Evolutionary conservation across 1,140 invertebrate genomes (phyloP), one percentile per base, ranked within the genome.

Genomic region (Pseudomyrmex flavicornis): DNA sequence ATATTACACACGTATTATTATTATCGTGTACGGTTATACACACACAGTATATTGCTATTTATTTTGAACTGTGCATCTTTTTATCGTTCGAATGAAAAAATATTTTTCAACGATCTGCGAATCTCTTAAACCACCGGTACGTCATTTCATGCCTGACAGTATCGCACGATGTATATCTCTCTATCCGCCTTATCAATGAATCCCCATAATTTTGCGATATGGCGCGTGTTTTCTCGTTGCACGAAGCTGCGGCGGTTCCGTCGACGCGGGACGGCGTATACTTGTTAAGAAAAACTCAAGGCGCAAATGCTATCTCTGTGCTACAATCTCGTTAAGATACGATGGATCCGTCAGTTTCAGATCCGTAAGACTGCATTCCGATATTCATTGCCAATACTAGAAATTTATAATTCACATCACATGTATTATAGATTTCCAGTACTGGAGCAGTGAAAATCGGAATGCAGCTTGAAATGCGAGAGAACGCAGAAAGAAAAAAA

Each of bases 211-310:
- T 22, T 17, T 22, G 13, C 5, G 72, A 74, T 75, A 65, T 17
- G 58, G 35, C 17, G 72, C 56, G 44, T 54, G 17, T 74, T 74
- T 22, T 61, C 20, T 22, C 48, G 62, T 7, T 10, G 12, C 48
- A 61, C 13, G 44, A 74, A 73, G 12, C 46, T 66, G 48, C 46
- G 48, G 54, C 22, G n/a, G 22, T 68, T 68, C 44, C 13, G 20
- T 76, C 48, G 61, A 15, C n/a, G 20, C 58, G 35, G 5, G 5
- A 44, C n/a, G 26, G 48, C 48, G 22, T 20, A 26, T 26, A 54
- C 74, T 68, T 68, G 74, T 77, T 77, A 77, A 77, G 68, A 66
- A 54, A 66, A n/a, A 77, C n/a, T 52, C 26, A n/a, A 35, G 35
- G 35, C 5, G 35, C 35, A 7, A 35, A 7, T 35, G 35, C 1